Evolutionary conservation across 2,113 vertebrate genomes (phyloP), one percentile per base, ranked within the genome.

Genomic region (Solea senegalensis): DNA sequence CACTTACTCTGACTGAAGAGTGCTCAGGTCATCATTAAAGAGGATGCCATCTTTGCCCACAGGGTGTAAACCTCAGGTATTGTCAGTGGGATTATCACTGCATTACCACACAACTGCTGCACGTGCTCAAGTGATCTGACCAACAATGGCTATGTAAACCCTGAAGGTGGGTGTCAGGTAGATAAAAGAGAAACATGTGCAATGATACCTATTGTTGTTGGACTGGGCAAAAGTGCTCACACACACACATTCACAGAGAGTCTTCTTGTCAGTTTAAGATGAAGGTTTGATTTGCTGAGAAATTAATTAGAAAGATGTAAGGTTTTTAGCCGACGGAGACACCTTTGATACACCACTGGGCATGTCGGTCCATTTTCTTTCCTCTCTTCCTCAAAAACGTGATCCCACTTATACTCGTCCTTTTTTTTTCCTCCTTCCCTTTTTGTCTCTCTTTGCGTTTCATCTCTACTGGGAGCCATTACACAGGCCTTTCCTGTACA

Each of bases 91-190:
- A 64, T 69, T 15, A 48, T 62, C 39, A 52, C 27, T 44, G 43
- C 41, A 49, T 52, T 4, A 2, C 15, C 73, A 63, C 54, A 79
- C 50, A 79, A 79, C 62, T 43, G 56, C 65, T 41, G 82, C 85
- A 78, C 82, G 57, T 45, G 87, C 53, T 60, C 49, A 4, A 78
- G 50, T 67, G 76, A 81, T 82, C 65, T 52, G 15, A 44, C 9
- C 51, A 74, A 84, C 76, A 85, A 87, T 68, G 62, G 62, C 48
- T 16, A 65, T 9, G 16, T 68, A 26, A 72, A 65, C 77, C 82
- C 46, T 5, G 72, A 62, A 82, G 58, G 59, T 40, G 65, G 65
- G 74, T 71, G 80, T 86, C 55, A 57, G 81, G 78, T 70, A 74
- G 80, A 86, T 76, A 26, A 86, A 84, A 78, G 72, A 69, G 51